Conservation (phyloP, 2,888 invertebrate species). For the Drosophila colorata region DNA sequence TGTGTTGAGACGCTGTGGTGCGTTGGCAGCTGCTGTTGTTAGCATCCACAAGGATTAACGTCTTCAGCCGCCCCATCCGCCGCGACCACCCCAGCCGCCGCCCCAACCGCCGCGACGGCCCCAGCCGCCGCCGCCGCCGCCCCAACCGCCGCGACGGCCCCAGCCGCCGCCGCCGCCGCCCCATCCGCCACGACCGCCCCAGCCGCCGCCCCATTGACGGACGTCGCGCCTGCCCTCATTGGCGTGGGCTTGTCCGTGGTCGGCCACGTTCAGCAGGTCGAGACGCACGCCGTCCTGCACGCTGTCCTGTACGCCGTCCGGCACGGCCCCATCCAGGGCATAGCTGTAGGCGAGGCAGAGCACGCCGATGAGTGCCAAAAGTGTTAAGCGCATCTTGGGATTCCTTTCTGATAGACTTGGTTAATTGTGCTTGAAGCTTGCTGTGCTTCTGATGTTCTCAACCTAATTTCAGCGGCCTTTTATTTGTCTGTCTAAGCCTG, state of each 20-base stretch:
- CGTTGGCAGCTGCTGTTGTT: neutral
- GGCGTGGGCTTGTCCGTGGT: conserved; percentile 54
- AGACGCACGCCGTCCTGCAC: conserved; percentile 14
- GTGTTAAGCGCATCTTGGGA: conserved; percentile 57
- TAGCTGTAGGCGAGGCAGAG: conserved; percentile 50
- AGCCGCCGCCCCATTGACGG: conserved; percentile 37
- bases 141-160: conserved; percentile 13
- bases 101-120: conserved; percentile 12
- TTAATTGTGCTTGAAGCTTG: conserved; percentile 11
- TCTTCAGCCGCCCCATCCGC: conserved; percentile 27
- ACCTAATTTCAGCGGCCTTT: conserved; percentile 27
- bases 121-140: conserved; percentile 24
- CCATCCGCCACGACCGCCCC: conserved; percentile 20
- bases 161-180: conserved; percentile 12
- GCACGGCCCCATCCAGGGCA: conserved; percentile 19
- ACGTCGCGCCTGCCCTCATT: conserved; percentile 63
- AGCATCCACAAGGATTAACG: neutral
- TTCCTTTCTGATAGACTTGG: neutral
- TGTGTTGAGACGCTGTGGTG: neutral
- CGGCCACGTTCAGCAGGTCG: conserved; percentile 50
- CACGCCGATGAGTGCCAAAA: conserved; percentile 52
- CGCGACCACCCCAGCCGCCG: conserved; percentile 6
- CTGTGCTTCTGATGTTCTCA: conserved; percentile 36
- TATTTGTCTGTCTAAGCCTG: conserved; percentile 21
- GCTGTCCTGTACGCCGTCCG: conserved; percentile 4